phyloP scores from a whole-genome alignment of 1,140 invertebrate genomes.

The Phocides pigmalion region DNA sequence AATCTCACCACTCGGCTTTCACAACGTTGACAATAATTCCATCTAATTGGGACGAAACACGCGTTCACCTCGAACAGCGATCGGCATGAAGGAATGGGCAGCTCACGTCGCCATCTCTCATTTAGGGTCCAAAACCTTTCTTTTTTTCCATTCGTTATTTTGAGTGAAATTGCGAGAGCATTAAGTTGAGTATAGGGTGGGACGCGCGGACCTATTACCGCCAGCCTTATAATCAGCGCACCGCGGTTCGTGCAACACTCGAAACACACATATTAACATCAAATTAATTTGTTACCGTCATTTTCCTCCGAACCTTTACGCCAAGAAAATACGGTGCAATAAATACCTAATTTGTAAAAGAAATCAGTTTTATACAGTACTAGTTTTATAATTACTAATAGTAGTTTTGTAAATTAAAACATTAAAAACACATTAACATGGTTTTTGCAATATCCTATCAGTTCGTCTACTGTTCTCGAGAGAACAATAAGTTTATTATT shows the following conservation, averaged over 20 bases:
- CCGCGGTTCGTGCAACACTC: conserved; percentile 45
- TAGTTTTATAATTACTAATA: too few relatives aligned
- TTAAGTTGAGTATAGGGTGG: conserved; percentile 81
- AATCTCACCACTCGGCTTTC: too few relatives aligned
- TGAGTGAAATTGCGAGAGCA: conserved; percentile 81
- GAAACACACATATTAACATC: conserved; percentile 62
- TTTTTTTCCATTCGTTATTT: conserved; percentile 80
- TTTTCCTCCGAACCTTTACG: conserved; percentile 50
- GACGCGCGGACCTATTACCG: conserved; percentile 66
- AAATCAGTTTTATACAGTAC: background rate
- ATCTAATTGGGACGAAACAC: conserved; percentile 29
- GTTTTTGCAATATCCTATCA: background rate
- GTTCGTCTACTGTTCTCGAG: background rate
- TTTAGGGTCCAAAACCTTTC: conserved; percentile 71
- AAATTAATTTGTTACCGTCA: conserved; percentile 76
- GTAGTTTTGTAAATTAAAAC: too few relatives aligned
- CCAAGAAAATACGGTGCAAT: background rate
- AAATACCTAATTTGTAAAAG: conserved; percentile 9
- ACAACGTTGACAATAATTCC: conserved; percentile 34
- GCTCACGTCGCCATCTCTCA: conserved; percentile 67
- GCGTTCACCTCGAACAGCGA: conserved; percentile 39
- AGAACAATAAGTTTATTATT: conserved; percentile 27
- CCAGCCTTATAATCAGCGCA: conserved; percentile 68
- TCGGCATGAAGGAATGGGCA: conserved; percentile 50
- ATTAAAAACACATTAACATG: background rate